phyloP scores from a whole-genome alignment of 2,888 invertebrate genomes.

The Rhopalosiphum nymphaeae region DNA sequence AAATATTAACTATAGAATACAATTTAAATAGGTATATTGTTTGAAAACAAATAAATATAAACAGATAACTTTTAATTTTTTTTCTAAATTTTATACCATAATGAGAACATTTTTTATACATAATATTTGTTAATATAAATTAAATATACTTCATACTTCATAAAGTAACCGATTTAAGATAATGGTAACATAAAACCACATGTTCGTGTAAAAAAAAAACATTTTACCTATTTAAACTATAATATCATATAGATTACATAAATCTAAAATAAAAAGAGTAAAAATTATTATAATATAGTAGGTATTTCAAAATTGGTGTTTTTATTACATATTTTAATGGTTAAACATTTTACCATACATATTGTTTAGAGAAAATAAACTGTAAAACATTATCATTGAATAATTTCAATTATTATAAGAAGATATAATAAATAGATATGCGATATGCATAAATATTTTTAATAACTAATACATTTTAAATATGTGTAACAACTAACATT shows the following conservation, averaged over 20 bases:
- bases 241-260: not conserved
- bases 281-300: not conserved
- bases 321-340: not conserved
- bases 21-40: not conserved
- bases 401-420: not conserved
- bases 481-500: not conserved
- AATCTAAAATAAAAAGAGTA: not conserved
- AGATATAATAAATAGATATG: not conserved
- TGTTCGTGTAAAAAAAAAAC: constrained; percentile 31
- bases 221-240: not conserved
- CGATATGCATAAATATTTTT: not conserved
- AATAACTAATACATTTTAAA: not conserved
- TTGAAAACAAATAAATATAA: not conserved
- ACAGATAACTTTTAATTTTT: not conserved
- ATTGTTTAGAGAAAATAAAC: not conserved
- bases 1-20: not conserved
- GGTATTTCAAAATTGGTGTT: constrained; percentile 19
- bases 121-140: not conserved
- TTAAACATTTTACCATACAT: constrained; percentile 14
- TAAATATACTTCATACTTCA: constrained; percentile 11
- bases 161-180: constrained; percentile 22
- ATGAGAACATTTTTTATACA: not conserved
- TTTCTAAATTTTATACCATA: not conserved
- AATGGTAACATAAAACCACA: constrained; percentile 62
- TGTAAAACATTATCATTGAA: not conserved